These are phyloP conservation scores for Habrosyne pyritoides DNA, from an alignment of 2,888 invertebrate species.

Conservation along the genomic window DNA sequence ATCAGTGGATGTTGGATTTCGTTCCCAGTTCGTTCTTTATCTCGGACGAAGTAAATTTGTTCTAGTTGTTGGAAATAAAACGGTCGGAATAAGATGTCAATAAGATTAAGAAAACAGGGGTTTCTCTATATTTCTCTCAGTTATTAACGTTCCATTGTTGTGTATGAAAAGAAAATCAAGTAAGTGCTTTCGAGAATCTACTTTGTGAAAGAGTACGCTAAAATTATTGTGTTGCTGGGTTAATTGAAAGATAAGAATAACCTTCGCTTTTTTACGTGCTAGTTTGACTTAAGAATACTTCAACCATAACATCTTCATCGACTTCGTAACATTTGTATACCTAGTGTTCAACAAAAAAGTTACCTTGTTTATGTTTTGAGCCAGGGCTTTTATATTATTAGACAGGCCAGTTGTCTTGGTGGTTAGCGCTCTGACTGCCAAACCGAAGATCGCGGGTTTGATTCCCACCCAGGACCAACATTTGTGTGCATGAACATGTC, in stretches of 20 bases:
- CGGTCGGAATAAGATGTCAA: slow-evolving; percentile 32
- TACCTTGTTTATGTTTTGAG: no score
- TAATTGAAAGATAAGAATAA: not conserved
- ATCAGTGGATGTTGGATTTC: slow-evolving; percentile 35
- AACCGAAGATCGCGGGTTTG: no score
- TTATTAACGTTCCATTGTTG: slow-evolving; percentile 9
- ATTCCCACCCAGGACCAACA: no score
- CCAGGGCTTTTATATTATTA: no score
- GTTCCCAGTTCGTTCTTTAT: slow-evolving; percentile 32
- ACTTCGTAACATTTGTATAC: no score
- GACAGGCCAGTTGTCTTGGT: no score
- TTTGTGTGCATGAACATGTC: no score
- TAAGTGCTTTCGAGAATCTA: not conserved
- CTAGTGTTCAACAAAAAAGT: no score
- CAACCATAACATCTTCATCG: no score
- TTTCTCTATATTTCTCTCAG: slow-evolving; percentile 7
- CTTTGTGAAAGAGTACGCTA: not conserved
- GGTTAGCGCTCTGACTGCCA: no score
- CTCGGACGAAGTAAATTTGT: slow-evolving; percentile 34
- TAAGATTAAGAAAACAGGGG: slow-evolving; percentile 28
- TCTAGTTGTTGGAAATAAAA: slow-evolving; percentile 32
- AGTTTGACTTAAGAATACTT: no score
- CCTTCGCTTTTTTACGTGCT: not conserved
- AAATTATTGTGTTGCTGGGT: not conserved
- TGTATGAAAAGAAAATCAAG: slow-evolving; percentile 14